These are phyloP conservation scores for Orgyia antiqua DNA, from an alignment of 2,888 invertebrate species.

Conservation along the genomic window DNA sequence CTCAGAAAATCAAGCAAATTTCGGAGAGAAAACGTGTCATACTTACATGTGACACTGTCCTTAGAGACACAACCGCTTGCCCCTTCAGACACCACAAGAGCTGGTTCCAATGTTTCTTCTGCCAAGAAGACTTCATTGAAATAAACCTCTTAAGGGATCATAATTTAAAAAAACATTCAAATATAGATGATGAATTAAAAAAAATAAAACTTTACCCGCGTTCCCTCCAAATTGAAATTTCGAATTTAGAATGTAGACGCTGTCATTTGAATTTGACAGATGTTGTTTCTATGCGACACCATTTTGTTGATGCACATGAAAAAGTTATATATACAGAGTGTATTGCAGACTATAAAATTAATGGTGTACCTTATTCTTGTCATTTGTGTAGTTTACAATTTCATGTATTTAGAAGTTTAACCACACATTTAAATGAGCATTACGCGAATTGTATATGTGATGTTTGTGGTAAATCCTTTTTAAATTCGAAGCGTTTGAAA, in stretches of 20 bases:
- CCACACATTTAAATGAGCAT: slow-evolving; percentile 69
- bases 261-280: slow-evolving; percentile 48
- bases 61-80: slow-evolving; percentile 57
- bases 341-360: slow-evolving; percentile 61
- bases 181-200: slow-evolving; percentile 47
- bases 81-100: slow-evolving; percentile 64
- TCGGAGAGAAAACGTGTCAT: slow-evolving; percentile 55
- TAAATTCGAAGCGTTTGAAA: slow-evolving; percentile 65
- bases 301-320: slow-evolving; percentile 46
- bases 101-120: slow-evolving; percentile 69
- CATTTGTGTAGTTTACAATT: slow-evolving; percentile 53
- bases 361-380: slow-evolving; percentile 50
- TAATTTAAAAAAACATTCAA: slow-evolving; percentile 33
- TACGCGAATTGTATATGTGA: slow-evolving; percentile 70
- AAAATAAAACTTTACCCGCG: slow-evolving; percentile 58
- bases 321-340: slow-evolving; percentile 58
- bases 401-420: slow-evolving; percentile 59
- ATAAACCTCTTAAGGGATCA: slow-evolving; percentile 46
- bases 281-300: slow-evolving; percentile 44
- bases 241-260: slow-evolving; percentile 50
- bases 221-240: slow-evolving; percentile 61
- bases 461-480: slow-evolving; percentile 69
- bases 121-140: slow-evolving; percentile 55
- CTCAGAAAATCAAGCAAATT: slow-evolving; percentile 35
- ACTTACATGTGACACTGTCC: slow-evolving; percentile 46